Evolutionary conservation across 2,113 vertebrate species (phyloP), one percentile per base, ranked within the genome.

Genomic region (Hystrix brachyura): DNA sequence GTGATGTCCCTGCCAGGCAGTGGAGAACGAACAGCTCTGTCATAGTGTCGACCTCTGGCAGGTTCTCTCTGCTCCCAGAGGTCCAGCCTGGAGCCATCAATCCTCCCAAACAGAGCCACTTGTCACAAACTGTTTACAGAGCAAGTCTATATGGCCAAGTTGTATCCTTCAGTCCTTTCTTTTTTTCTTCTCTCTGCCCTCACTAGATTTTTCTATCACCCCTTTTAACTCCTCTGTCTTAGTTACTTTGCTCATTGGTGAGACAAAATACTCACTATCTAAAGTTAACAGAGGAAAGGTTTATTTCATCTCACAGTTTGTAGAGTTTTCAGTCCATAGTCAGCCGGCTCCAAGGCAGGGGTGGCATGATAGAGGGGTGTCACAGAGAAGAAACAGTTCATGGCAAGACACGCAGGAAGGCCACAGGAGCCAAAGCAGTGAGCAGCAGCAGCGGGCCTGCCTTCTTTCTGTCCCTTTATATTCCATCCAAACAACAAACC

Each of bases 91-190:
- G 60, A 67, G 62, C 55, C 93, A 95, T 71, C 84, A 74, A 46
- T 74, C 84, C 57, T 95, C 57, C 90, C 80, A 60, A 88, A 87
- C 43, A 83, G 55, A 95, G 80, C 65, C 62, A 84, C 34, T 27
- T 81, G 65, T 89, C 95, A 93, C 65, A 95, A 80, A 60, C 78
- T 88, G n/a, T 90, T 81, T 85, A 76, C 38, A 88, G 71, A 95
- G 51, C 1, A 46, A 43, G 48, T 81, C 19, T 72, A 6, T 21
- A 46, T 0, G 0, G 69, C 38, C 23, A 84, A 72, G 67, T 1
- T 29, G 4, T n/a, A 43, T 46, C 27, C 59, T 48, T 57, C 8
- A 0, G 1, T 38, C 32, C 0, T 21, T 79, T 46, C 27, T 48
- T 62, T 69, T 7, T 67, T 32, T 72, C 23, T 57, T 81, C 59